These are phyloP conservation scores for Leptodirus hochenwartii DNA, from an alignment of 2,888 invertebrate genomes.

Conservation along the genomic window DNA sequence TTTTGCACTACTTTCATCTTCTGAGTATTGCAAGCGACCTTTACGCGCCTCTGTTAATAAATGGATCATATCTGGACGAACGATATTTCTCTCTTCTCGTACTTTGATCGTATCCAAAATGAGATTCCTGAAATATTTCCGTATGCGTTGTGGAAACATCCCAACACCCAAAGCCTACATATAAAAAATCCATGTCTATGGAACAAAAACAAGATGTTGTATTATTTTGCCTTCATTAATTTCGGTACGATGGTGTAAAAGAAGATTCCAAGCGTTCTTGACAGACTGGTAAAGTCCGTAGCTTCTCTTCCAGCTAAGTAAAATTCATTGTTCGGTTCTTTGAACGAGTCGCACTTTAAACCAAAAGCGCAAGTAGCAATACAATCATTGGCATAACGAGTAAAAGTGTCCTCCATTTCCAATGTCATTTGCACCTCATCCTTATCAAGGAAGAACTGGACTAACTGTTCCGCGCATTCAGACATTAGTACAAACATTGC, in stretches of 20 bases:
- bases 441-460: slow-evolving; percentile 8
- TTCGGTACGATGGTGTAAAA: slow-evolving; percentile 4
- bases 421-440: slow-evolving; percentile 14
- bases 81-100: slow-evolving; percentile 13
- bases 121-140: slow-evolving; percentile 12
- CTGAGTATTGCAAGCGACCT: slow-evolving; percentile 14
- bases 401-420: slow-evolving; percentile 28
- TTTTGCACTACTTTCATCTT: slow-evolving; percentile 6
- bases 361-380: slow-evolving; percentile 35
- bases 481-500: slow-evolving; percentile 17
- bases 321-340: slow-evolving; percentile 33
- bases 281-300: slow-evolving; percentile 16
- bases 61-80: slow-evolving; percentile 29
- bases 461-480: slow-evolving; percentile 16
- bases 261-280: slow-evolving; percentile 8
- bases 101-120: slow-evolving; percentile 13
- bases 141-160: slow-evolving; percentile 7
- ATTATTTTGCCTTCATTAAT: slow-evolving; percentile 6
- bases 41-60: slow-evolving; percentile 34
- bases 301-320: slow-evolving; percentile 31
- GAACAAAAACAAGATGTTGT: too few species aligned
- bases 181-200: not conserved
- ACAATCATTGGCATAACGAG: slow-evolving; percentile 32
- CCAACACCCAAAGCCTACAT: slow-evolving; percentile 9
- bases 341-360: slow-evolving; percentile 33